phyloP scores from a whole-genome alignment of 2,113 vertebrate genomes.

The Promerops cafer region DNA sequence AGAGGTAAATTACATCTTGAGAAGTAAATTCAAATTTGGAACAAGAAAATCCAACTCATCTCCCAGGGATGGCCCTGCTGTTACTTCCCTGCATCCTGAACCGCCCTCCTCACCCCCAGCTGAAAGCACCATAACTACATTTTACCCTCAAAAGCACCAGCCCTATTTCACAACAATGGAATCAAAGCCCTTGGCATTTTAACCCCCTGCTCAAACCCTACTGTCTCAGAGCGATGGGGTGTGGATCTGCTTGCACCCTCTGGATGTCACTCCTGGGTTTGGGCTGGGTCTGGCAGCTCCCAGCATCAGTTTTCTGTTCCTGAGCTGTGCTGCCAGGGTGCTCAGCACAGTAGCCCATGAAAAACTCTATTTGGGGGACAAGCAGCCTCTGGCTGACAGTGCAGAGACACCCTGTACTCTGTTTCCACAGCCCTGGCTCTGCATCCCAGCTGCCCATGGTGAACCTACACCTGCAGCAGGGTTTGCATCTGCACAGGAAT shows the following conservation, averaged over 20 bases:
- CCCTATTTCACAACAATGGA: neutral
- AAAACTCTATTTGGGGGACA: neutral
- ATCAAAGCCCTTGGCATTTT: neutral
- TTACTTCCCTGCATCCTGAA: neutral
- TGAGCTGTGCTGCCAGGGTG: neutral
- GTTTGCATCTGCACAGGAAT: neutral
- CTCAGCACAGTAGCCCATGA: neutral
- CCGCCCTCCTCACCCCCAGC: neutral
- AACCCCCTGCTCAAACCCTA: neutral
- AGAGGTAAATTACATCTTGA: neutral
- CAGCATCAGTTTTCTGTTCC: neutral
- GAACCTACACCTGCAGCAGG: rapidly evolving
- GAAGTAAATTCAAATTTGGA: neutral
- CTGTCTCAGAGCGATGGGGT: no score
- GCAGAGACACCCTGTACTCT: neutral
- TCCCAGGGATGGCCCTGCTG: rapidly evolving
- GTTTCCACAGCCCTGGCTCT: neutral
- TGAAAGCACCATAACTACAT: neutral
- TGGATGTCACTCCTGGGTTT: rapidly evolving
- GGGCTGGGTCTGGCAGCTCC: neutral
- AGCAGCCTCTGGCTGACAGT: neutral
- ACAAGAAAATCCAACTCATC: neutral
- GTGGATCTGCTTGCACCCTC: rapidly evolving
- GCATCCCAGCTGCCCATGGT: rapidly evolving
- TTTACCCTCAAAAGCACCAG: neutral